Conservation (phyloP, 2,797 vertebrate genomes). For the Phyllotis vaccarum region DNA sequence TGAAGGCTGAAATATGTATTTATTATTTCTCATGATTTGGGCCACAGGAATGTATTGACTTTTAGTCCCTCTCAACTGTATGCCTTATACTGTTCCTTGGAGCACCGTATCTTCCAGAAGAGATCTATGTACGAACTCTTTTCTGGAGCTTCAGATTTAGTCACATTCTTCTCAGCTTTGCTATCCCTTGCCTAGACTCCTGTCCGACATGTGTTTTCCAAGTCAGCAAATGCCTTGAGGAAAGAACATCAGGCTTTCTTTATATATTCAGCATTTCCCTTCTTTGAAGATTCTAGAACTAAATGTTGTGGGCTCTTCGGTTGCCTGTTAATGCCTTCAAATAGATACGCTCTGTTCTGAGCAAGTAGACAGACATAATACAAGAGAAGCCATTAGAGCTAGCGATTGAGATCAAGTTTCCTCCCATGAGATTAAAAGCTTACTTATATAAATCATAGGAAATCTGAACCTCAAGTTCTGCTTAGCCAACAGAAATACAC, state of each 20-base stretch:
- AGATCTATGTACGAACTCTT: not conserved
- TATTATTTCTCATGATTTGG: not conserved
- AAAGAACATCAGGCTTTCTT: slow-evolving; percentile 5
- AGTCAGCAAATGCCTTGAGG: slow-evolving; percentile 3
- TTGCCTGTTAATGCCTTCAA: slow-evolving; percentile 15
- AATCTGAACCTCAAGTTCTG: slow-evolving; percentile 26
- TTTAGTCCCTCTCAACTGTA: not conserved
- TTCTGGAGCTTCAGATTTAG: not conserved
- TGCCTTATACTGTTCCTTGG: not conserved
- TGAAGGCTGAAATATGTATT: not conserved
- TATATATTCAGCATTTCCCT: not conserved
- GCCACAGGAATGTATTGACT: not conserved
- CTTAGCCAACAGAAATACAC: not conserved
- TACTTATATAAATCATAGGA: not conserved
- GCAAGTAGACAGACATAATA: not conserved
- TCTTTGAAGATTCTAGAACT: not conserved
- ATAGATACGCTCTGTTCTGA: slow-evolving; percentile 4
- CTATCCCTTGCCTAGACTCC: not conserved
- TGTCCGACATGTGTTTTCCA: not conserved
- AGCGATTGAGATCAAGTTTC: not conserved
- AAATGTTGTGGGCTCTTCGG: not conserved
- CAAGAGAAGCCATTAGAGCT: not conserved
- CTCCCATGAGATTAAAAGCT: not conserved
- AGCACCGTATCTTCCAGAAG: not conserved
- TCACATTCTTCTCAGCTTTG: not conserved